phyloP scores from a whole-genome alignment of 2,888 invertebrate genomes.

The Catocala fraxini region DNA sequence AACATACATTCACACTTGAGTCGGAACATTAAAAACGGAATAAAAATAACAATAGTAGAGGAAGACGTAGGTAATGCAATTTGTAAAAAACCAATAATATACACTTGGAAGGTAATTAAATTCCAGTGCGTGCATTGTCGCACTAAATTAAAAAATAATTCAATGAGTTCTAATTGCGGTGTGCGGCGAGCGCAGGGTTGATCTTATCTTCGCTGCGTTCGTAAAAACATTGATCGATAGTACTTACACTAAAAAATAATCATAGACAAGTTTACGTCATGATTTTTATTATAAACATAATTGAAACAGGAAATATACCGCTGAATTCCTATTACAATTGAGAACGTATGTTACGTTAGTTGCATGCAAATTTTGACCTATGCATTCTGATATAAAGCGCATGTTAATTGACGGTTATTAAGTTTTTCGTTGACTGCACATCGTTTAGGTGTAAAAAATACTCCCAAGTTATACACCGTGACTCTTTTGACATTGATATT shows the following conservation, averaged over 20 bases:
- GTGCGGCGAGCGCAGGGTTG: constrained; percentile 54
- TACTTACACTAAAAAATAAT: constrained; percentile 57
- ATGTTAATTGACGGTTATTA: constrained; percentile 16
- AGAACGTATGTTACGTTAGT: not conserved
- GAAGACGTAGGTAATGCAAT: constrained; percentile 19
- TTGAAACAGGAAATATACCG: constrained; percentile 12
- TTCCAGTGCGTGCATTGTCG: constrained; percentile 60
- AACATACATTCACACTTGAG: not conserved
- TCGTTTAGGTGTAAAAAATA: not conserved
- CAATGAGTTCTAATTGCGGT: constrained; percentile 61
- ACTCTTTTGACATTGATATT: constrained; percentile 16
- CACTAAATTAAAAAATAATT: constrained; percentile 68
- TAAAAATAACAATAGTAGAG: constrained; percentile 27
- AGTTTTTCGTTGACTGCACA: constrained; percentile 7
- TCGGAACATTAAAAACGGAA: constrained; percentile 2
- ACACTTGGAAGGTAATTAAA: constrained; percentile 57
- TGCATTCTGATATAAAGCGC: not conserved
- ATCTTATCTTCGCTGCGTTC: constrained; percentile 60
- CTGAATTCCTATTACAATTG: not conserved
- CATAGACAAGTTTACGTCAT: constrained; percentile 42
- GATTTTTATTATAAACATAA: constrained; percentile 24
- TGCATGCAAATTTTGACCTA: constrained; percentile 26
- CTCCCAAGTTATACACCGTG: not conserved
- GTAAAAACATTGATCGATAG: constrained; percentile 62
- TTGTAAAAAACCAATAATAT: constrained; percentile 34